Evolutionary conservation across 1,140 invertebrate genomes (phyloP).

Genomic region (Hestina assimilis): DNA sequence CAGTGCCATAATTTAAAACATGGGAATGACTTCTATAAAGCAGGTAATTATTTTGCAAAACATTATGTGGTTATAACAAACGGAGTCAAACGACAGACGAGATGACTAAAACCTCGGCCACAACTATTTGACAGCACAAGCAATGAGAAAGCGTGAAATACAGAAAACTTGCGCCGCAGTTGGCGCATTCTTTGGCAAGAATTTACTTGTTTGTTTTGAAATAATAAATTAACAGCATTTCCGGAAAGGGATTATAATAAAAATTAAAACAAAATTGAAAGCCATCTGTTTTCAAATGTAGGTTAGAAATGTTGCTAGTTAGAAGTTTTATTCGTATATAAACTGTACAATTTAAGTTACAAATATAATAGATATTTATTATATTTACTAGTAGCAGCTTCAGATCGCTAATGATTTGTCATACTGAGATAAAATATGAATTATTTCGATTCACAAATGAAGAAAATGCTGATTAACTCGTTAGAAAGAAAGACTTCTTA

Average conservation of each 20-base stretch:
- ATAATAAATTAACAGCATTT: neutral
- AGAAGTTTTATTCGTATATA: too few relatives aligned
- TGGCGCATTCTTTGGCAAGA: slow-evolving; percentile 1
- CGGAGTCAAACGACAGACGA: slow-evolving; percentile 30
- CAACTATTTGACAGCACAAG: slow-evolving; percentile 45
- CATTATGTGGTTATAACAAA: slow-evolving; percentile 39
- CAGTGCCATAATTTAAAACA: slow-evolving; percentile 8
- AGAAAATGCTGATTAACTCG: too few relatives aligned
- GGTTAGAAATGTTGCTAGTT: too few relatives aligned
- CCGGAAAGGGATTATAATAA: too few relatives aligned
- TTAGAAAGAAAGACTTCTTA: neutral
- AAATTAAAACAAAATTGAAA: neutral
- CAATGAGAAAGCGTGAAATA: slow-evolving; percentile 36
- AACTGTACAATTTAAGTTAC: too few relatives aligned
- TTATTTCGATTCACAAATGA: too few relatives aligned
- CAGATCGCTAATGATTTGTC: too few relatives aligned
- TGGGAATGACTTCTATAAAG: slow-evolving; percentile 15
- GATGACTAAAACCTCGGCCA: slow-evolving; percentile 31
- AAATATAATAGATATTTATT: too few relatives aligned
- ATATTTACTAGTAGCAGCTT: too few relatives aligned
- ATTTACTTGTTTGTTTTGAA: neutral
- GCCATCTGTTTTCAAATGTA: neutral
- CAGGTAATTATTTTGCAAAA: slow-evolving; percentile 37
- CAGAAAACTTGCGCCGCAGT: slow-evolving; percentile 26
- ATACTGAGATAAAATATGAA: too few relatives aligned